Evolutionary conservation across 2,888 invertebrate genomes (phyloP), one percentile per base, ranked within the genome.

Genomic region (Ferrisia virgata): DNA sequence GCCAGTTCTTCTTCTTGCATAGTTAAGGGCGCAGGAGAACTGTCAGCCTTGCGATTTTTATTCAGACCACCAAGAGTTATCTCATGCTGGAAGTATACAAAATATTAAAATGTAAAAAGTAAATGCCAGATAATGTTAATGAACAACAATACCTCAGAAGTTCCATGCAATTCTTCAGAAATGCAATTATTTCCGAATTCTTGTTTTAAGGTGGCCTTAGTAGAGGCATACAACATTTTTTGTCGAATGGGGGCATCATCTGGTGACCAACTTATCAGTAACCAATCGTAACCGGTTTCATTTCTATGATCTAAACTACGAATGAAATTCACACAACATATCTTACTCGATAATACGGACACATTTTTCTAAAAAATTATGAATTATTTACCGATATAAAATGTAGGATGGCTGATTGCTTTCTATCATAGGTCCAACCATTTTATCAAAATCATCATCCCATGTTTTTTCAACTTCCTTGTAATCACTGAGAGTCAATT

Each of bases 181-280:
- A 99, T 97, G 87, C 96, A 95, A 0, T 96, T 94, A 5, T 95
- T 94, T 0, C 99, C 99, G 89, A 99, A 99, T 89, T 98, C 97
- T 87, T 94, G 94, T 89, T 98, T 99, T 36, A 99, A 90, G 0
- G 99, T 99, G 0, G 99, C 96, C 89, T 98, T 96, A 0, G 98
- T 99, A 0, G 97, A 98, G 0, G 99, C 99, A 87, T 98, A 98
- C 83, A 99, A 90, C 99, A 99, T 99, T 89, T 99, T 99, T 88
- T 97, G 94, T 85, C 98, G 91, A 3, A 98, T 94, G 0, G 95
- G 93, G 0, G 98, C 95, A 85, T 92, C 92, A 88, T 99, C 99
- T 0, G 99, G 99, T 0, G 95, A 96, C 96, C 98, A 99, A 87
- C 95, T 95, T 83, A 97, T 93, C 83, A 97, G 91, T 9, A 99